Evolutionary conservation across 2,888 invertebrate genomes (phyloP), one percentile per base, ranked within the genome.

Genomic region (Petrolisthes manimaculis): DNA sequence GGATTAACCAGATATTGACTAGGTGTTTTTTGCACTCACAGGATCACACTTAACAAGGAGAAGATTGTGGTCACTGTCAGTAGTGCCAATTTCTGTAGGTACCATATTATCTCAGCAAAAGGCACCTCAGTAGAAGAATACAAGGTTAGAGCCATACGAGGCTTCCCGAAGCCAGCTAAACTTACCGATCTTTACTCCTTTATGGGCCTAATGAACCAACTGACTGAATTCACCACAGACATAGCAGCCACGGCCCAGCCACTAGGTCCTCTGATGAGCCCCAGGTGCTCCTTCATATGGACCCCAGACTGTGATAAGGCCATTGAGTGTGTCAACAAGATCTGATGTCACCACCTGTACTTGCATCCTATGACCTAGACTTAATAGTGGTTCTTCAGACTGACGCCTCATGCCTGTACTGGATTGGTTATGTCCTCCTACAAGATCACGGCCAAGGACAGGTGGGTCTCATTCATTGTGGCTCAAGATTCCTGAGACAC

Each of bases 121-220:
- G 75, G 75, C 75, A 75, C 51, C 75, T n/a, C 75, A 9, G 75
- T 51, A 5, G 24, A 75, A 12, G 37, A 24, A 9, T 8, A 24
- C n/a, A 75, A 75, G 37, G 75, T 75, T 12, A 18, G 9, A 4
- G 75, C 37, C 9, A 75, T 75, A 24, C 67, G 53, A 69, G 55
- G 21, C n/a, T 24, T 37, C 2, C 37, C 37, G 37, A 37, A 37
- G 2, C 37, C 37, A 37, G 37, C 37, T 37, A 37, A 37, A 18
- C 61, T 21, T 8, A 14, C 24, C 9, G 54, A 79, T n/a, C 14
- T 85, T 3, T 12, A 61, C 12, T 77, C 80, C 5, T 75, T 75
- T 12, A 85, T 85, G 85, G 85, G 85, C 1, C 69, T 85, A 3
- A 21, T 85, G 9, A 74, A 74, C n/a, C 74, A 74, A 24, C 18